phyloP scores from a whole-genome alignment of 2,797 vertebrate genomes.

The Characodon lateralis region DNA sequence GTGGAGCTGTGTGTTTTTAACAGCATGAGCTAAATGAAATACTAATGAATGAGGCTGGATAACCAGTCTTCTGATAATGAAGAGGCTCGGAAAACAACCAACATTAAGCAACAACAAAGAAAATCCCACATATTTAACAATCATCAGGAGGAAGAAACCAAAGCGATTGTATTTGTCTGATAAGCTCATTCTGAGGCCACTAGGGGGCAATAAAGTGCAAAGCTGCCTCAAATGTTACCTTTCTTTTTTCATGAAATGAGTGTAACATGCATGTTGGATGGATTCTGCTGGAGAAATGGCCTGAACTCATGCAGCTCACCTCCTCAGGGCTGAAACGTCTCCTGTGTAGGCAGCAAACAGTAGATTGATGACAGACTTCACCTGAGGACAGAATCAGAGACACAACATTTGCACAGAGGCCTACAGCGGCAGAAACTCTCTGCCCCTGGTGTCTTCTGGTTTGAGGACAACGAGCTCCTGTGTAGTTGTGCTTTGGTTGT shows the following conservation, averaged over 20 bases:
- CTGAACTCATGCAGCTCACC: slow-evolving; percentile 73
- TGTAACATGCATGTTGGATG: neutral
- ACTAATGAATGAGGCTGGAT: no score
- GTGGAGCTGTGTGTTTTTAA: no score
- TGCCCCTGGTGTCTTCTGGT: neutral
- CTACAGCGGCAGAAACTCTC: neutral
- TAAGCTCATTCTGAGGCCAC: slow-evolving; percentile 3
- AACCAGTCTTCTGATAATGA: no score
- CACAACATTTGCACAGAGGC: slow-evolving; percentile 19
- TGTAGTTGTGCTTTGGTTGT: no score
- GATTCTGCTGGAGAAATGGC: no score
- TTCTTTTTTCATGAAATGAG: neutral
- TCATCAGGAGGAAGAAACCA: neutral
- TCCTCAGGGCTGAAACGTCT: slow-evolving; percentile 94
- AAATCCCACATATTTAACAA: no score
- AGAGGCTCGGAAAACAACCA: no score
- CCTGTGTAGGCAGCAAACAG: slow-evolving; percentile 97
- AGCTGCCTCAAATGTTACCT: neutral
- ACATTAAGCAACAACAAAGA: neutral
- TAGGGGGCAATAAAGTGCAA: slow-evolving; percentile 5
- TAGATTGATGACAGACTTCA: slow-evolving; percentile 98
- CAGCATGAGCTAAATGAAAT: no score
- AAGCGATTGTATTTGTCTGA: neutral
- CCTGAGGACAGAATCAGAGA: slow-evolving; percentile 75
- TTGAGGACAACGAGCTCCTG: no score